Percentiles rank a stretch among this genome's conserved stretches.
These are phyloP conservation scores for Fragariocoptes setiger DNA, from an alignment of 1,140 invertebrate species.

Conservation along the genomic window DNA sequence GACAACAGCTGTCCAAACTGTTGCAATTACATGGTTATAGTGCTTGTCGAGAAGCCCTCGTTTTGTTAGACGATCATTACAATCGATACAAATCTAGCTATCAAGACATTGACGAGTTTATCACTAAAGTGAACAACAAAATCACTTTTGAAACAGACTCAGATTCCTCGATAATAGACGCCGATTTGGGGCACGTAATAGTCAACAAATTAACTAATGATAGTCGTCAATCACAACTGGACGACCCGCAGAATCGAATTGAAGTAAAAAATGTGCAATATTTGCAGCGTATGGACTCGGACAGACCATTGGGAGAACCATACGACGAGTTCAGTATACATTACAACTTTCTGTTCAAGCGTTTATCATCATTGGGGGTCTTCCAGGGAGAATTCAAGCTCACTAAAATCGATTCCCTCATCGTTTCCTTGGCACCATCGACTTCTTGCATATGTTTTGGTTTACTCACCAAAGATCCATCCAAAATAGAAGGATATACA, in stretches of 20 bases:
- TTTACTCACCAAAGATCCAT: slow-evolving; percentile 1
- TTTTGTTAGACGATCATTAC: not conserved
- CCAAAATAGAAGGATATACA: slow-evolving; percentile 3
- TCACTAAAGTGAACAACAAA: not conserved
- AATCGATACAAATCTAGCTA: not conserved
- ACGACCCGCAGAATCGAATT: no score
- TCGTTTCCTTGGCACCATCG: not conserved
- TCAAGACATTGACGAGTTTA: not conserved
- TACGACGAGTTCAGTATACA: not conserved
- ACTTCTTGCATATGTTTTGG: slow-evolving; percentile 7
- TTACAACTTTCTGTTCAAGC: not conserved
- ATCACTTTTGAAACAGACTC: not conserved
- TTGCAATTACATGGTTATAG: not conserved
- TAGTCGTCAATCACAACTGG: no score
- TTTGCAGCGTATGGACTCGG: no score
- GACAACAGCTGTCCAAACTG: not conserved
- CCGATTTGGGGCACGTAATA: not conserved
- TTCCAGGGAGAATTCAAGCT: slow-evolving; percentile 2
- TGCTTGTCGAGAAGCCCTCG: not conserved
- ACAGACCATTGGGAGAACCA: not conserved
- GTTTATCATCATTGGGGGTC: not conserved
- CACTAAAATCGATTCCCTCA: slow-evolving; percentile 3
- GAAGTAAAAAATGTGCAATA: no score
- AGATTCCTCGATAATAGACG: not conserved
- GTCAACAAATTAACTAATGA: not conserved